Percentiles rank a stretch among this genome's conserved stretches.
These are phyloP conservation scores for Hydropotes inermis DNA, from an alignment of 2,113 vertebrate genomes.

Conservation along the genomic window DNA sequence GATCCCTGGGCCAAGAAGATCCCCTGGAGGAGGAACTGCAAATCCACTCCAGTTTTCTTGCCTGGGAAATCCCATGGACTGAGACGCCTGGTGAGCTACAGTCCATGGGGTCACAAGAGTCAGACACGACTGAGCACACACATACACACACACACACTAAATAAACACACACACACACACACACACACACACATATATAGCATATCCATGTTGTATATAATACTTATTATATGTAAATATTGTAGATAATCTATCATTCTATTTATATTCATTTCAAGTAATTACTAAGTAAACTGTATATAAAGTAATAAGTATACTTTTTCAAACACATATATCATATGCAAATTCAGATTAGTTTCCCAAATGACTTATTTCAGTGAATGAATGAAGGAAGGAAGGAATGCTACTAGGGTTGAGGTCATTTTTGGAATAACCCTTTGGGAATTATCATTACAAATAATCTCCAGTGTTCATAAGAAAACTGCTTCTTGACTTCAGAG, in stretches of 20 bases:
- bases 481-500: neutral
- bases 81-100: neutral
- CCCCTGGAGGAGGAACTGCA: neutral
- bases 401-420: neutral
- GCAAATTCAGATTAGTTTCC: neutral
- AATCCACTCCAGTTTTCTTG: neutral
- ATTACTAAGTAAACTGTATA: neutral
- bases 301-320: neutral
- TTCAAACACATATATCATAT: neutral
- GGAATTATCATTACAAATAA: neutral
- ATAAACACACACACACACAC: rapidly evolving
- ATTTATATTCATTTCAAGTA: neutral
- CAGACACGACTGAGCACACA: neutral
- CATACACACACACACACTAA: neutral
- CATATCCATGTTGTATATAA: neutral
- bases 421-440: neutral
- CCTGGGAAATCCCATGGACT: neutral
- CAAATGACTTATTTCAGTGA: neutral
- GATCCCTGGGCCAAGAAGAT: neutral
- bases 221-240: neutral
- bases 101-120: neutral
- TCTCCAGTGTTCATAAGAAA: neutral
- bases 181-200: neutral
- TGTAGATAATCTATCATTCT: neutral
- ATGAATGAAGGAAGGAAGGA: neutral